These are phyloP conservation scores for Lepeophtheirus nordmannii DNA, from an alignment of 2,888 invertebrate species.

Conservation along the genomic window DNA sequence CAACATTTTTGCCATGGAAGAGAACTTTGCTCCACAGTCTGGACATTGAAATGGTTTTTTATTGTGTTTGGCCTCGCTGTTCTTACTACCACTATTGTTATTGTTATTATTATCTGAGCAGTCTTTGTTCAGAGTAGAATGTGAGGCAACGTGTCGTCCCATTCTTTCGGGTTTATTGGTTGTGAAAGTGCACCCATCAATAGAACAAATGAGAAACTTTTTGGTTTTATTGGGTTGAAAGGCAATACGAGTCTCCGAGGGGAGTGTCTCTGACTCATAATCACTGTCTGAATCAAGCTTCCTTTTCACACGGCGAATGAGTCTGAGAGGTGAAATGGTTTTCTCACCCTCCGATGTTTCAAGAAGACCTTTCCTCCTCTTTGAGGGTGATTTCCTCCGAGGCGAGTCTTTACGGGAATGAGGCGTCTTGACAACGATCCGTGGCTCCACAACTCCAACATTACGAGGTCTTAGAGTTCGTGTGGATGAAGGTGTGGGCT, in stretches of 20 bases:
- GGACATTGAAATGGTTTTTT: background rate
- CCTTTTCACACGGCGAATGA: background rate
- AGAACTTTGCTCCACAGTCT: slow-evolving; percentile 7
- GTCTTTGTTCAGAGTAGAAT: no score
- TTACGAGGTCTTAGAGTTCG: background rate
- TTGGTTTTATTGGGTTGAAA: background rate
- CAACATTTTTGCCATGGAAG: slow-evolving; percentile 14
- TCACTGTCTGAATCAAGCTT: background rate
- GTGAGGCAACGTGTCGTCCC: background rate
- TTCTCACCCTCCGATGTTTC: background rate
- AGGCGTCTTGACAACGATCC: slow-evolving; percentile 2
- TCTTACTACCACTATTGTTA: no score
- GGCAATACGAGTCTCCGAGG: no score
- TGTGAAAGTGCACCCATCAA: background rate
- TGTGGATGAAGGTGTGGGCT: background rate
- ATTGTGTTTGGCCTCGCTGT: no score
- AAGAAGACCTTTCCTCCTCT: background rate
- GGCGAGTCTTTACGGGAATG: no score
- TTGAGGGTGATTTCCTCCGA: background rate
- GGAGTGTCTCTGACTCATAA: no score
- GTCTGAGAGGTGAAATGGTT: background rate
- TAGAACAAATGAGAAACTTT: background rate
- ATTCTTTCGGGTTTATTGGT: background rate
- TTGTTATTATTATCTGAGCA: no score
- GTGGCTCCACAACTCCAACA: slow-evolving; percentile 10